Percentiles rank a stretch among this genome's conserved stretches.
phyloP scores from a whole-genome alignment of 2,888 invertebrate genomes.

The Physocephala rufipes region DNA sequence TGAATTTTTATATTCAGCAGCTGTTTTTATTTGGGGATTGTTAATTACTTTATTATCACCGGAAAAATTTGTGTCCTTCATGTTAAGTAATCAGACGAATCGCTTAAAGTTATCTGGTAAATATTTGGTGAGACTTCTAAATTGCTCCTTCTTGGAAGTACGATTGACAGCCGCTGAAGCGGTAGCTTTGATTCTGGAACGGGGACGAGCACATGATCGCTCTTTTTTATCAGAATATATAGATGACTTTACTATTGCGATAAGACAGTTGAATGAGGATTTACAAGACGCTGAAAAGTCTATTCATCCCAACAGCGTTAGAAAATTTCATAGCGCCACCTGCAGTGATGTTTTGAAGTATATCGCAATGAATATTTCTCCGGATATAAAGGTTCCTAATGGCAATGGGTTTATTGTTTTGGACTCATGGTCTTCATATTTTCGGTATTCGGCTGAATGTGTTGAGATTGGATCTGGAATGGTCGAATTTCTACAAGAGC shows the following conservation, averaged over 20 bases:
- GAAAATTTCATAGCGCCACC: not conserved
- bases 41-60: not conserved
- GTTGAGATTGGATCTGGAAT: constrained; percentile 1
- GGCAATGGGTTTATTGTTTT: not conserved
- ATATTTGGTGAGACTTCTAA: not conserved
- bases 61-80: not conserved
- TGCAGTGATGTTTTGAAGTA: not conserved
- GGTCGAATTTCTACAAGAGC: not conserved
- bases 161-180: constrained; percentile 1
- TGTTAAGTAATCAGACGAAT: not conserved
- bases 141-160: not conserved
- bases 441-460: not conserved
- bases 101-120: not conserved
- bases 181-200: not conserved
- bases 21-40: not conserved
- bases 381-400: not conserved
- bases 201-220: not conserved
- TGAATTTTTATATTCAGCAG: not conserved
- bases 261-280: not conserved
- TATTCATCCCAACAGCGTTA: not conserved
- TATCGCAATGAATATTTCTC: not conserved
- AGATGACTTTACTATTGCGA: not conserved
- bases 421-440: constrained; percentile 9
- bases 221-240: not conserved
- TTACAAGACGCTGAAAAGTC: not conserved